Percentiles rank a stretch among this genome's conserved stretches.
phyloP scores from a whole-genome alignment of 2,113 vertebrate species.

The Campylomormyrus numenius region DNA sequence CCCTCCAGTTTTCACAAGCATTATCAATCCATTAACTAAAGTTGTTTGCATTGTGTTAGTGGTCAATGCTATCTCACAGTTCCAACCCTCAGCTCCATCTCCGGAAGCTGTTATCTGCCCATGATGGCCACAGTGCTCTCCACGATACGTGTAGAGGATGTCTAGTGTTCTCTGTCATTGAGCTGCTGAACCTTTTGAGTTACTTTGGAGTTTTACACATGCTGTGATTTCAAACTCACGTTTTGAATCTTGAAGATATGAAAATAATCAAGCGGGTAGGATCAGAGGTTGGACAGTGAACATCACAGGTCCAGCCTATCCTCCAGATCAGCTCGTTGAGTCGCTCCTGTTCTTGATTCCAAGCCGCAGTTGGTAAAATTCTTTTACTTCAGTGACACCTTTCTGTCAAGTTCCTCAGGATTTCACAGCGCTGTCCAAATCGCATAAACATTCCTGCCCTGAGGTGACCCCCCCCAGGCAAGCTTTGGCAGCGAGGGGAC shows the following conservation, averaged over 20 bases:
- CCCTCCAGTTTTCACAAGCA: background rate
- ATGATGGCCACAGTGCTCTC: background rate
- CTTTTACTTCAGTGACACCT: background rate
- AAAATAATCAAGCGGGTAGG: background rate
- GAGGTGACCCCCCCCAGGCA: background rate
- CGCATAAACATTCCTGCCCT: background rate
- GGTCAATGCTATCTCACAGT: background rate
- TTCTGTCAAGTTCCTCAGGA: background rate
- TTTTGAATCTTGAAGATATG: background rate
- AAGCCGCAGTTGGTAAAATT: background rate
- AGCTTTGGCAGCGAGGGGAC: background rate
- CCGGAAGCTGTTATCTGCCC: background rate
- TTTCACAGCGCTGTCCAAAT: background rate
- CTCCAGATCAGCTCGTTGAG: background rate
- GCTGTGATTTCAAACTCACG: background rate
- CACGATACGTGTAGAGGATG: background rate
- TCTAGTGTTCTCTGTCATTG: background rate
- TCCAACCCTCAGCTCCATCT: background rate
- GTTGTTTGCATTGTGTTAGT: background rate
- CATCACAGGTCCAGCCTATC: background rate
- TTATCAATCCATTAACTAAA: background rate
- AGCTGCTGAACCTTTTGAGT: background rate
- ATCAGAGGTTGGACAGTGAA: background rate
- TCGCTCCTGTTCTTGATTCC: background rate
- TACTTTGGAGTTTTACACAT: background rate